Percentiles rank a stretch among this genome's conserved stretches.
Conservation (phyloP, 1,140 invertebrate genomes). For the Sminthurinus signatus region DNA sequence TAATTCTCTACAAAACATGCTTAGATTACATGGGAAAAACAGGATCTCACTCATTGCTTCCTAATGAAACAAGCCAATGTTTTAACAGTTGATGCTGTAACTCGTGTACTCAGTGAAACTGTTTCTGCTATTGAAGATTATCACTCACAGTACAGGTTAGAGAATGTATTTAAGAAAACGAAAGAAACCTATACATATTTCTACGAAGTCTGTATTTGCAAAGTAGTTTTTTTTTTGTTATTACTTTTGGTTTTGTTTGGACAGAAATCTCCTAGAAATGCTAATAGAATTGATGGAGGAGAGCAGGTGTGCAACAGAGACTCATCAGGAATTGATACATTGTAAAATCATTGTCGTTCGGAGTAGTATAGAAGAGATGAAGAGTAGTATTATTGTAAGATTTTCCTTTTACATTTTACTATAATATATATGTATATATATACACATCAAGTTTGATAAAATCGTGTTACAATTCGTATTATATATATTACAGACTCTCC, state of each 20-base stretch:
- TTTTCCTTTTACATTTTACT: no score
- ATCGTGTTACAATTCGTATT: no score
- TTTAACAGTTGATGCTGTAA: slow-evolving; percentile 31
- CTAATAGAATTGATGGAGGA: slow-evolving; percentile 31
- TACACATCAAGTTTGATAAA: no score
- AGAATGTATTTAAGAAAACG: no score
- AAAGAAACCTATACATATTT: no score
- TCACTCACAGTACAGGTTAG: slow-evolving; percentile 31
- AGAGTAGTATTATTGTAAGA: slow-evolving; percentile 23
- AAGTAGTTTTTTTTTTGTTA: background rate
- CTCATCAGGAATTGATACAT: slow-evolving; percentile 22
- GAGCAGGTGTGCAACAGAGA: background rate
- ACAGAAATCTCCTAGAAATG: slow-evolving; percentile 18
- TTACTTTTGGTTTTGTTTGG: background rate
- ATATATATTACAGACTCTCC: no score
- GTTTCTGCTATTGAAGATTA: slow-evolving; percentile 35
- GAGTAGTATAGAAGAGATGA: slow-evolving; percentile 27
- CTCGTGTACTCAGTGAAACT: slow-evolving; percentile 25
- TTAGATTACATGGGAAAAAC: slow-evolving; percentile 8
- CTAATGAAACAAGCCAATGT: slow-evolving; percentile 31
- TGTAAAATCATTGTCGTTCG: slow-evolving; percentile 28
- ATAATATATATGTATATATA: no score
- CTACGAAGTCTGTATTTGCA: background rate
- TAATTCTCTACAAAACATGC: no score
- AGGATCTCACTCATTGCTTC: slow-evolving; percentile 24